Percentiles rank a stretch among this genome's conserved stretches.
Evolutionary conservation across 1,140 invertebrate species (phyloP).

Genomic region (Maniola jurtina): DNA sequence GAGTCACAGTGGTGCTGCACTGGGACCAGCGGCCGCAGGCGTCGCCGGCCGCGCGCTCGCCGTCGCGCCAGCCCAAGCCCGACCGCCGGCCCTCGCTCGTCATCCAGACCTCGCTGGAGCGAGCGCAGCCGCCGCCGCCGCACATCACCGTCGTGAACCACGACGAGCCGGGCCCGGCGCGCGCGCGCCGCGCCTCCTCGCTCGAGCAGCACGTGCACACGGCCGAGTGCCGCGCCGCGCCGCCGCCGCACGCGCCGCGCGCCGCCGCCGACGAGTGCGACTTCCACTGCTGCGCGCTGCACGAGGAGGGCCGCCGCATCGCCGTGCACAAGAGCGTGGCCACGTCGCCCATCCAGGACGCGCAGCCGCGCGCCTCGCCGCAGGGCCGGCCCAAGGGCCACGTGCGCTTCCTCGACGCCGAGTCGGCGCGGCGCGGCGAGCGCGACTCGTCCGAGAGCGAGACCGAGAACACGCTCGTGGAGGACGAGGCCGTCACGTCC

Average conservation of each 20-base stretch:
- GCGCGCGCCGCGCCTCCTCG: slow-evolving; percentile 84
- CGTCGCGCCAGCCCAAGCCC: slow-evolving; percentile 79
- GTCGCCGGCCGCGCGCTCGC: slow-evolving; percentile 81
- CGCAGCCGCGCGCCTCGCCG: slow-evolving; percentile 82
- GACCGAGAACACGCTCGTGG: slow-evolving; percentile 94
- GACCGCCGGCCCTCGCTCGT: slow-evolving; percentile 83
- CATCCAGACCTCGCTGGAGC: slow-evolving; percentile 88
- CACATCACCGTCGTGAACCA: slow-evolving; percentile 95
- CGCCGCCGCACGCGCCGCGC: slow-evolving; percentile 75
- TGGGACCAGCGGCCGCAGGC: slow-evolving; percentile 91
- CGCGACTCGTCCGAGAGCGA: slow-evolving; percentile 94
- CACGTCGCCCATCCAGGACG: slow-evolving; percentile 93
- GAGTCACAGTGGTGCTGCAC: slow-evolving; percentile 95
- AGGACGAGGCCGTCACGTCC: slow-evolving; percentile 91
- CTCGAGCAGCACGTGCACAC: slow-evolving; percentile 91
- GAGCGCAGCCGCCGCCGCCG: slow-evolving; percentile 82
- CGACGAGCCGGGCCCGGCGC: slow-evolving; percentile 82
- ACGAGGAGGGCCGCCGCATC: slow-evolving; percentile 93
- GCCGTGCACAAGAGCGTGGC: slow-evolving; percentile 94
- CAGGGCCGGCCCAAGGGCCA: slow-evolving; percentile 82
- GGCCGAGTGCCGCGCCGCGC: slow-evolving; percentile 89
- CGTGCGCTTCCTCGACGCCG: slow-evolving; percentile 87
- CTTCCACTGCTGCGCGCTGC: slow-evolving; percentile 95
- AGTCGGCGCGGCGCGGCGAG: slow-evolving; percentile 81
- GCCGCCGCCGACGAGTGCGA: slow-evolving; percentile 89